Percentiles rank a stretch among this genome's conserved stretches.
phyloP scores from a whole-genome alignment of 2,888 invertebrate genomes.

The Laspeyria flexula region DNA sequence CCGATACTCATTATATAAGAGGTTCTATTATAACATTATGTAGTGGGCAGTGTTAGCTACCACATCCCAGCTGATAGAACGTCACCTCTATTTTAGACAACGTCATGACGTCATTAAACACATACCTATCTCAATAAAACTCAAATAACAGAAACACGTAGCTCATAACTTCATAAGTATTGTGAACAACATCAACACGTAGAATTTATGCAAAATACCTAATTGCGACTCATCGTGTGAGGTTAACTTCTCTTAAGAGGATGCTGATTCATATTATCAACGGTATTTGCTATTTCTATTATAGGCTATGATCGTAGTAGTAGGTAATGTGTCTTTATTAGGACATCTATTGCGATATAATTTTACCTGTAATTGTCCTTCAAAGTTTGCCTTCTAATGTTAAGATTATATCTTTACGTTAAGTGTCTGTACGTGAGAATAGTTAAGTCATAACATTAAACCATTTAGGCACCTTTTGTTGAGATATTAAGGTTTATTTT shows the following conservation, averaged over 20 bases:
- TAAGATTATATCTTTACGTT: neutral
- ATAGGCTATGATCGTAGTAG: neutral
- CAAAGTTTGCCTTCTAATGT: neutral
- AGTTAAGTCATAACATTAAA: no score
- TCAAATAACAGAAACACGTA: neutral
- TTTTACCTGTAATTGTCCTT: neutral
- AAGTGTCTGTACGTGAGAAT: neutral
- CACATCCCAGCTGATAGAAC: slow-evolving; percentile 45
- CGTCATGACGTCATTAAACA: slow-evolving; percentile 49
- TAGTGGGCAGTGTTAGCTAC: slow-evolving; percentile 56
- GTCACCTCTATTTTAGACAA: slow-evolving; percentile 71
- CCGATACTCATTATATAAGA: slow-evolving; percentile 45
- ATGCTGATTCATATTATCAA: slow-evolving; percentile 35
- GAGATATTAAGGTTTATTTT: no score
- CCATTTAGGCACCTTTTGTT: no score
- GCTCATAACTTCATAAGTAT: neutral
- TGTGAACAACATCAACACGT: slow-evolving; percentile 15
- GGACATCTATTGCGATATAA: neutral
- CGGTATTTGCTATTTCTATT: slow-evolving; percentile 11
- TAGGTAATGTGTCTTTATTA: neutral
- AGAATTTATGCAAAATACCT: slow-evolving; percentile 52
- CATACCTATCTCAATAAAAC: slow-evolving; percentile 5
- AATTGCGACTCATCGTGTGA: slow-evolving; percentile 41
- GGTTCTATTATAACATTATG: slow-evolving; percentile 49
- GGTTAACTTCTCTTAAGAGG: slow-evolving; percentile 46